phyloP scores from a whole-genome alignment of 2,888 invertebrate species.

The Odontocolon sp. region DNA sequence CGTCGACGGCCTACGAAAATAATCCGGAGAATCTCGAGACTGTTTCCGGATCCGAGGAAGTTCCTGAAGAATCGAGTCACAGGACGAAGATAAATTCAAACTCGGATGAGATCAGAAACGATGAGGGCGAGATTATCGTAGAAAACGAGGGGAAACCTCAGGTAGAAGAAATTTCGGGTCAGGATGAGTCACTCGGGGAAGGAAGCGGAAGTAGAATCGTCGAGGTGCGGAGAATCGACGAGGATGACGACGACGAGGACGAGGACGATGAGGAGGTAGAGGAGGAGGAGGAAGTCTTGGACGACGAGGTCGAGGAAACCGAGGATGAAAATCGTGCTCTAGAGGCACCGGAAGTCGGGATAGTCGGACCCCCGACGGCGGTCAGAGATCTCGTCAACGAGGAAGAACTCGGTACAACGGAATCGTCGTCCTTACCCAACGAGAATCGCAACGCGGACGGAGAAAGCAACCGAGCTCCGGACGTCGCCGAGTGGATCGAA shows the following conservation, averaged over 20 bases:
- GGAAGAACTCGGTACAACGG: slow-evolving; percentile 69
- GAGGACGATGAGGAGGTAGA: slow-evolving; percentile 41
- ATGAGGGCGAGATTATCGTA: not conserved
- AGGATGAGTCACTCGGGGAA: too few relatives aligned
- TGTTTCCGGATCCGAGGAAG: not conserved
- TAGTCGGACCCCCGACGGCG: slow-evolving; percentile 75
- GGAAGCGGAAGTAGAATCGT: not conserved
- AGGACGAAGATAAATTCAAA: not conserved
- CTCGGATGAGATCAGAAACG: not conserved
- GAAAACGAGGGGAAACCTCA: not conserved
- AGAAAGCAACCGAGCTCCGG: slow-evolving; percentile 11
- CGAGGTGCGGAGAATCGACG: too few relatives aligned
- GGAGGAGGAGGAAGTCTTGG: slow-evolving; percentile 55
- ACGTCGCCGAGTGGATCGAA: slow-evolving; percentile 80
- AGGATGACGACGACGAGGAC: slow-evolving; percentile 8
- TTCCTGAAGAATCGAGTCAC: not conserved
- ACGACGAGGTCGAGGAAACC: slow-evolving; percentile 53
- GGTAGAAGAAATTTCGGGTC: slow-evolving; percentile 16
- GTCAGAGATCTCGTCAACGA: slow-evolving; percentile 74
- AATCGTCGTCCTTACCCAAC: slow-evolving; percentile 71
- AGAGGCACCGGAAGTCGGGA: slow-evolving; percentile 71
- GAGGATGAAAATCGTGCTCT: slow-evolving; percentile 42
- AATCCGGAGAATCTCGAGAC: slow-evolving; percentile 12
- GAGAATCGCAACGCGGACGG: slow-evolving; percentile 60
- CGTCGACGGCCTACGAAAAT: slow-evolving; percentile 9